Conservation (phyloP, 2,888 invertebrate species). For the Beris chalybata region DNA sequence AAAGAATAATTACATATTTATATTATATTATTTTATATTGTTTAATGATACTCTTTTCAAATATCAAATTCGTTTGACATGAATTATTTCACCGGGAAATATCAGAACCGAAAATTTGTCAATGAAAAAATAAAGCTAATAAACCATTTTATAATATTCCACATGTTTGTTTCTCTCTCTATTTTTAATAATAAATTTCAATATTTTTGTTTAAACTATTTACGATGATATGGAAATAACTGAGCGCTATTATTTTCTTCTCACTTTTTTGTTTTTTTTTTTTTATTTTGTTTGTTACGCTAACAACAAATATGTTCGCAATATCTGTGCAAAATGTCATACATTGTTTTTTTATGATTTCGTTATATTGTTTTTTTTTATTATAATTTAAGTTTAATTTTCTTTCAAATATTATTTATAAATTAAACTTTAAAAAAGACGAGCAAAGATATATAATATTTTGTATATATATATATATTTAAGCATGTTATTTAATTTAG, state of each 20-base stretch:
- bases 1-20: background rate
- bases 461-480: background rate
- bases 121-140: background rate
- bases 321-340: too few relatives aligned
- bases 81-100: background rate
- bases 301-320: too few relatives aligned
- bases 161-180: slow-evolving; percentile 7
- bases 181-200: slow-evolving; percentile 13
- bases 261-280: too few relatives aligned
- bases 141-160: background rate
- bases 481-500: background rate
- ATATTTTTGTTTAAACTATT: slow-evolving; percentile 12
- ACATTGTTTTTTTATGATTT: too few relatives aligned
- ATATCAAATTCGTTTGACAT: background rate
- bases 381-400: background rate
- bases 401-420: background rate
- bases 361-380: too few relatives aligned
- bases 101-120: background rate
- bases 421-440: too few relatives aligned
- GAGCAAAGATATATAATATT: background rate
- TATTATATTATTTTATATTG: background rate
- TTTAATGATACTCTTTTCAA: background rate
- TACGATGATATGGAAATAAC: slow-evolving; percentile 27
- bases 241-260: too few relatives aligned
- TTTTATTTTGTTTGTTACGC: too few relatives aligned